phyloP scores from a whole-genome alignment of 2,113 vertebrate genomes.

The Lipotes vexillifer region DNA sequence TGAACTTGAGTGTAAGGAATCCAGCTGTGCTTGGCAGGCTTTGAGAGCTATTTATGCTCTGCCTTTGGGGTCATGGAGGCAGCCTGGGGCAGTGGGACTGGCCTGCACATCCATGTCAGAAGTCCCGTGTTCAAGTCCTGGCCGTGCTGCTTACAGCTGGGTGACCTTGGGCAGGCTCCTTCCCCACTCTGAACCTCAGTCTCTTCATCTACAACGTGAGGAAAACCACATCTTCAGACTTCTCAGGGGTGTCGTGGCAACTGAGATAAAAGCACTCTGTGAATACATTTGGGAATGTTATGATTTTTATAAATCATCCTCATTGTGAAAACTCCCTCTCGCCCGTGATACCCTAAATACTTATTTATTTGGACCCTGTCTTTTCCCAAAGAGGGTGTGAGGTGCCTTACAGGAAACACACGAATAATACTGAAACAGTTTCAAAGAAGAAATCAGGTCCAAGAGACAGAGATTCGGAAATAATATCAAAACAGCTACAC shows the following conservation, averaged over 20 bases:
- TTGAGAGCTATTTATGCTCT: background rate
- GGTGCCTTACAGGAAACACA: background rate
- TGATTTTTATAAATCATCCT: background rate
- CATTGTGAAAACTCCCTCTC: background rate
- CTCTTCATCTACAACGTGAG: background rate
- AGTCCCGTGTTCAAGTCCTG: accelerated
- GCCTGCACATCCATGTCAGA: background rate
- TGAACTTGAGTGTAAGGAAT: background rate
- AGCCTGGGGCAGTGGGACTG: background rate
- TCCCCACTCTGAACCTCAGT: background rate
- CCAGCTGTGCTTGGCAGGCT: background rate
- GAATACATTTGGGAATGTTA: accelerated
- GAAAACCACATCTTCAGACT: background rate
- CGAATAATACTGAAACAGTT: background rate
- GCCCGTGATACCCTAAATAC: accelerated
- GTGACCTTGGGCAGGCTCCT: background rate
- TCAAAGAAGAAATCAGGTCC: background rate
- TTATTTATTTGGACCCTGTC: too few relatives aligned
- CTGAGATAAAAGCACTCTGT: background rate
- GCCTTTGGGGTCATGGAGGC: background rate
- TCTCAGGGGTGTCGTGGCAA: background rate
- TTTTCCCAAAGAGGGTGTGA: background rate
- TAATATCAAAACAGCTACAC: accelerated
- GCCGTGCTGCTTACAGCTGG: accelerated
- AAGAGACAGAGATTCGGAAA: too few relatives aligned